Conservation (phyloP, 2,113 vertebrate species). For the Bombycilla garrulus region DNA sequence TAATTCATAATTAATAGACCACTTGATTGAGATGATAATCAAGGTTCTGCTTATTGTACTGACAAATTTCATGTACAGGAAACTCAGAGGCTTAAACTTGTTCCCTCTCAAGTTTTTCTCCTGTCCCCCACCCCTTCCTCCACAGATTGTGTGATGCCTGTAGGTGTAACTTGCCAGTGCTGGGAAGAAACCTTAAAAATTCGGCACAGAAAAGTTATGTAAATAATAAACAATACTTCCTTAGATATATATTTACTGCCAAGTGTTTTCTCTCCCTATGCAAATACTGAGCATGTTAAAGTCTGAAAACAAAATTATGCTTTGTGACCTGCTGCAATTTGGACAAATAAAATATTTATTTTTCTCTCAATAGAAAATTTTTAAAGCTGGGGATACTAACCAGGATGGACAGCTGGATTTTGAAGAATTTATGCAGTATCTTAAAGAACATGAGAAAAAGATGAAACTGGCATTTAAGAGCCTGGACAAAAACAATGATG, state of each 20-base stretch:
- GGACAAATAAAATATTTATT: not conserved
- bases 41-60: not conserved
- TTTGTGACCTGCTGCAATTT: not conserved
- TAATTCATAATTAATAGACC: not conserved
- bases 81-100: not conserved
- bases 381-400: constrained; percentile 86
- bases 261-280: not conserved
- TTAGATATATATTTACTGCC: not conserved
- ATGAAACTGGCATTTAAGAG: constrained; percentile 93
- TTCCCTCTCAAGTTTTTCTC: not conserved
- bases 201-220: not conserved
- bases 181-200: not conserved
- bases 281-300: not conserved
- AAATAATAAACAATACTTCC: not conserved
- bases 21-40: not conserved
- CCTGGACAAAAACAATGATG: constrained; percentile 93
- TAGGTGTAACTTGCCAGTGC: not conserved
- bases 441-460: constrained; percentile 95
- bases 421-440: constrained; percentile 90
- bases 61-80: not conserved
- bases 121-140: not conserved
- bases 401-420: constrained; percentile 90
- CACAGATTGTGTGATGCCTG: not conserved
- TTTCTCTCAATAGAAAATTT: constrained; percentile 84
- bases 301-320: not conserved